Conservation (phyloP, 1,140 invertebrate genomes). For the Trypoxylus dichotomus region DNA sequence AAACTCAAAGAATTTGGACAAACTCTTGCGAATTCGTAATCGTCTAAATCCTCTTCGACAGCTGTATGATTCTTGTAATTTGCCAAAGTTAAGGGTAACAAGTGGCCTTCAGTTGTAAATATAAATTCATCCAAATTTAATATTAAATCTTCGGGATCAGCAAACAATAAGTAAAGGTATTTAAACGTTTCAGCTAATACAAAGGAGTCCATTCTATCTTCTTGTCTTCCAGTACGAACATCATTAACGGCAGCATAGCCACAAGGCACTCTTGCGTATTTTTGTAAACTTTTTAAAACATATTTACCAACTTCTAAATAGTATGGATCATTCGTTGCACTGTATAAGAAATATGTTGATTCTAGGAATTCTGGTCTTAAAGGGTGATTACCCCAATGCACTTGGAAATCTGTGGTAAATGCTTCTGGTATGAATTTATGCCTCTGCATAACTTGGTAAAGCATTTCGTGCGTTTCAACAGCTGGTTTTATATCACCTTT, state of each 20-base stretch:
- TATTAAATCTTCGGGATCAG: conserved; percentile 83
- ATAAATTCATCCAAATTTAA: conserved; percentile 95
- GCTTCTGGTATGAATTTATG: conserved; percentile 99
- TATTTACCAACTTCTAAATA: conserved; percentile 92
- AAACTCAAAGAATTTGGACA: conserved; percentile 85
- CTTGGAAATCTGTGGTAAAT: conserved; percentile 93
- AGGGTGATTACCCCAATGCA: conserved; percentile 98
- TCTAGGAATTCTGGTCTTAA: conserved; percentile 96
- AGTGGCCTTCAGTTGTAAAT: conserved; percentile 96
- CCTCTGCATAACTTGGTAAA: conserved; percentile 94
- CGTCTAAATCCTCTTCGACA: conserved; percentile 59
- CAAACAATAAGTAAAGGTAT: conserved; percentile 93
- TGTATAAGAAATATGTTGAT: conserved; percentile 95
- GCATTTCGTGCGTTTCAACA: conserved; percentile 95
- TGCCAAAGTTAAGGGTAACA: conserved; percentile 83
- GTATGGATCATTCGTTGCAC: conserved; percentile 92
- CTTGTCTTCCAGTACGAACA: conserved; percentile 81
- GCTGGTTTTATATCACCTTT: conserved; percentile 95
- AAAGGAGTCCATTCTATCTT: conserved; percentile 98
- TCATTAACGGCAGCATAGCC: conserved; percentile 96
- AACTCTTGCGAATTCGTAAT: conserved; percentile 71
- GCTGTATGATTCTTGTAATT: conserved; percentile 34
- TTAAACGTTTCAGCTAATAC: conserved; percentile 98
- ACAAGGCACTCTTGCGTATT: conserved; percentile 89
- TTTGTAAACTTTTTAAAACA: conserved; percentile 88